Percentiles rank a stretch among this genome's conserved stretches.
phyloP scores from a whole-genome alignment of 2,797 vertebrate species.

The Syndactyla subalaris region DNA sequence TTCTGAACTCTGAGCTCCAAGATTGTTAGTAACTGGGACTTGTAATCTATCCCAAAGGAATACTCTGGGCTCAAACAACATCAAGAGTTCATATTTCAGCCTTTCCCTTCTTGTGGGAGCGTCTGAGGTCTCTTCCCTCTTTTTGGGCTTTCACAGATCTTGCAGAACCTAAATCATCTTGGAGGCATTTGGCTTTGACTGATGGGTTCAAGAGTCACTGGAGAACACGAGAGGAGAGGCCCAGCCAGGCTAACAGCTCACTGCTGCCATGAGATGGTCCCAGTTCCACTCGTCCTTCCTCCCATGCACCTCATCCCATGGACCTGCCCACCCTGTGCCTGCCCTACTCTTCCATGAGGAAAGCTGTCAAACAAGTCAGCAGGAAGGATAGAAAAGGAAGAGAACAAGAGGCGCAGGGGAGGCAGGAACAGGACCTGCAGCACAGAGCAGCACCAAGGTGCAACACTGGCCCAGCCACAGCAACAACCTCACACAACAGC shows the following conservation, averaged over 20 bases:
- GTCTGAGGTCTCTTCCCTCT: not conserved
- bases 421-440: not conserved
- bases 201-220: not conserved
- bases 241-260: not conserved
- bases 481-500: fast-evolving
- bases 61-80: not conserved
- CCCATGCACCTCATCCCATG: not conserved
- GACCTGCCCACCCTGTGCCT: not conserved
- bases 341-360: not conserved
- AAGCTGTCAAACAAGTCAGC: not conserved
- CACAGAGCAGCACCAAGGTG: not conserved
- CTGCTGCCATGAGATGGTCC: not conserved
- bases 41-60: not conserved
- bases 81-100: not conserved
- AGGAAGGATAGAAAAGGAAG: not conserved
- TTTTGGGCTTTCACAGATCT: not conserved
- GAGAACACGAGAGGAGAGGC: not conserved
- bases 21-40: not conserved
- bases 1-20: not conserved
- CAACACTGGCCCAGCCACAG: not conserved
- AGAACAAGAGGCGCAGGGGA: not conserved
- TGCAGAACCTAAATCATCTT: not conserved
- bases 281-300: not conserved
- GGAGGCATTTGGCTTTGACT: not conserved
- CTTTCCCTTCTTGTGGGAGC: not conserved